Evolutionary conservation across 2,888 invertebrate species (phyloP).

Genomic region (Arge pagana): DNA sequence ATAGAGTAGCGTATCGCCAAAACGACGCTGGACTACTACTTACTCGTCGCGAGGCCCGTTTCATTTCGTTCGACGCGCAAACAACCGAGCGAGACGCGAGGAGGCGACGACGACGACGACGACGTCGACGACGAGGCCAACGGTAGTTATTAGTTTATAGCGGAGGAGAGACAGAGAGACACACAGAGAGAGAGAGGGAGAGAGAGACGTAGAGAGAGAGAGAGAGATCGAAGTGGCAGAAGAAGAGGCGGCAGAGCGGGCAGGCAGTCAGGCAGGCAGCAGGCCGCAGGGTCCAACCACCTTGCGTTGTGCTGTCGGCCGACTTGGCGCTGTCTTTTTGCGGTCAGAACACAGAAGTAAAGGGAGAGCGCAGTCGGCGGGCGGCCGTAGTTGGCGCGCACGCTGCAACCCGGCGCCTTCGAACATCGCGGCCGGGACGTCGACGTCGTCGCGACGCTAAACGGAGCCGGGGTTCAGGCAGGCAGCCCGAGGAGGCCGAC

Average conservation of each 20-base stretch:
- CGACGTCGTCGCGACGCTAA: slow-evolving; percentile 17
- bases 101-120: too few relatives aligned
- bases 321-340: slow-evolving; percentile 15
- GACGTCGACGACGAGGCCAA: too few relatives aligned
- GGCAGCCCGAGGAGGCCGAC: slow-evolving; percentile 29
- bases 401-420: slow-evolving; percentile 21
- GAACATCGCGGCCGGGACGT: slow-evolving; percentile 20
- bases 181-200: not conserved
- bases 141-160: slow-evolving; percentile 12
- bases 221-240: not conserved
- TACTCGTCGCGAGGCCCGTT: too few relatives aligned
- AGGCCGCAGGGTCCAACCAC: slow-evolving; percentile 18
- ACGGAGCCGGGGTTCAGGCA: slow-evolving; percentile 18
- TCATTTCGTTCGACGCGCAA: too few relatives aligned
- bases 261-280: not conserved
- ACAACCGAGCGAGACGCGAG: too few relatives aligned
- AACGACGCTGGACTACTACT: too few relatives aligned
- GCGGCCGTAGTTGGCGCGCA: slow-evolving; percentile 15
- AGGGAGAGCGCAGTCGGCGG: slow-evolving; percentile 3
- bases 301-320: slow-evolving; percentile 9
- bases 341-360: slow-evolving; percentile 2
- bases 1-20: too few relatives aligned
- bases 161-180: slow-evolving; percentile 9
- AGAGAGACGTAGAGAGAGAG: not conserved
- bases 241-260: not conserved